Conservation (phyloP, 2,113 vertebrate species). For the Thymallus thymallus region DNA sequence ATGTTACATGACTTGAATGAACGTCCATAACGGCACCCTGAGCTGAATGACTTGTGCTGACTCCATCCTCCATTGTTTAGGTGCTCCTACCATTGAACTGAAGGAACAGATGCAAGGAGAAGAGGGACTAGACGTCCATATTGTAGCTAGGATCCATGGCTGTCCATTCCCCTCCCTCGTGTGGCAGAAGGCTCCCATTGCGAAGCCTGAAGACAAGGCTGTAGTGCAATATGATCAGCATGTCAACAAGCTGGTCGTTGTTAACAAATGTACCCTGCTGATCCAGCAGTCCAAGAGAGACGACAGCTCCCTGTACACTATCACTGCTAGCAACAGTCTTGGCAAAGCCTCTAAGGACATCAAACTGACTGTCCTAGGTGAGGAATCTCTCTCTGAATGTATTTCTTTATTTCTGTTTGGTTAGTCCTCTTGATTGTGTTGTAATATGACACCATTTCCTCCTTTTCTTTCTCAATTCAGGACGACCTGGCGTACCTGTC, state of each 20-base stretch:
- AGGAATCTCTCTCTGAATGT: constrained; percentile 13
- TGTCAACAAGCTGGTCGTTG: constrained; percentile 87
- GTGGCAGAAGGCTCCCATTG: constrained; percentile 85
- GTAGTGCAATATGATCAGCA: constrained; percentile 87
- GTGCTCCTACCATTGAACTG: constrained; percentile 87
- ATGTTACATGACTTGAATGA: too few relatives aligned
- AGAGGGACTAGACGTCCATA: constrained; percentile 88
- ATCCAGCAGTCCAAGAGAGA: constrained; percentile 88
- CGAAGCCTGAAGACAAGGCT: constrained; percentile 87
- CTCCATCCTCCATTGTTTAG: constrained; percentile 62
- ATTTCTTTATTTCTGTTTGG: not conserved
- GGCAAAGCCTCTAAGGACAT: constrained; percentile 91
- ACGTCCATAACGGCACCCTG: too few relatives aligned
- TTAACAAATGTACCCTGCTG: constrained; percentile 88
- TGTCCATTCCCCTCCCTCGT: constrained; percentile 92
- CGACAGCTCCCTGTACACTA: constrained; percentile 87
- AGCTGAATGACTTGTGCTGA: not conserved
- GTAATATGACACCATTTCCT: not conserved
- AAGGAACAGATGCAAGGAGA: constrained; percentile 91
- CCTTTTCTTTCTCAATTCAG: constrained; percentile 66
- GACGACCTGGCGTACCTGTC: constrained; percentile 86
- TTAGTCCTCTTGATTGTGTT: constrained; percentile 7
- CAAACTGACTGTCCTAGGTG: constrained; percentile 89
- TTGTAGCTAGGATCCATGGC: constrained; percentile 90
- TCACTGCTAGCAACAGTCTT: constrained; percentile 89